Evolutionary conservation across 2,888 invertebrate genomes (phyloP).

Genomic region (Orthosia incerta): DNA sequence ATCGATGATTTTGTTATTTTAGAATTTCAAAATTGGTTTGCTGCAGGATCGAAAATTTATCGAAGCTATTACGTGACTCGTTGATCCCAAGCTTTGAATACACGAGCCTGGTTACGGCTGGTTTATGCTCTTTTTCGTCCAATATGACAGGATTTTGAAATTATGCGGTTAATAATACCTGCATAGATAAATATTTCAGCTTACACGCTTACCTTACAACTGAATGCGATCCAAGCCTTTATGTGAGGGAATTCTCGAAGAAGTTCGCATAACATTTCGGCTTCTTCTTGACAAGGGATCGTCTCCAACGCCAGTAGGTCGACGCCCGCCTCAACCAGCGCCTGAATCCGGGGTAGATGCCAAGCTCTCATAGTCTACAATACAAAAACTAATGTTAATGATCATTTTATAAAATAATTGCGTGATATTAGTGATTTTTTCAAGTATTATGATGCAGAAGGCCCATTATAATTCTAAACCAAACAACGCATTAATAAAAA

Average conservation of each 20-base stretch:
- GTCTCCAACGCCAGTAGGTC: constrained; percentile 98
- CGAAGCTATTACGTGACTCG: constrained; percentile 48
- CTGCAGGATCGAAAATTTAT: constrained; percentile 52
- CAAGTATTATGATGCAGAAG: background rate
- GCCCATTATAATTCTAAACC: constrained; percentile 28
- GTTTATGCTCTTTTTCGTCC: constrained; percentile 47
- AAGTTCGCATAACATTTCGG: constrained; percentile 95
- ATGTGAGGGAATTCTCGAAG: constrained; percentile 94
- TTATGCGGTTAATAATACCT: background rate
- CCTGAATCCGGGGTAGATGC: constrained; percentile 96
- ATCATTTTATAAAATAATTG: background rate
- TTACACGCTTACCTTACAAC: constrained; percentile 93
- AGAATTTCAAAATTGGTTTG: constrained; percentile 53
- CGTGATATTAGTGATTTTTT: background rate
- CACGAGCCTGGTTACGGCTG: constrained; percentile 40
- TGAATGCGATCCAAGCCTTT: constrained; percentile 97
- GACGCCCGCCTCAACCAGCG: constrained; percentile 95
- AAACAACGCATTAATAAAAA: constrained; percentile 44
- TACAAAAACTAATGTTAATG: background rate
- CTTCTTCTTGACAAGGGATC: constrained; percentile 97
- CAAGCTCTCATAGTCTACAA: constrained; percentile 93
- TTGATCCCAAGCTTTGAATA: constrained; percentile 50
- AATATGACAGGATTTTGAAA: constrained; percentile 30
- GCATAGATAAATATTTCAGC: background rate
- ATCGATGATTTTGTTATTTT: constrained; percentile 59